Evolutionary conservation across 2,113 vertebrate species (phyloP), one percentile per base, ranked within the genome.

Genomic region (Perca fluviatilis): DNA sequence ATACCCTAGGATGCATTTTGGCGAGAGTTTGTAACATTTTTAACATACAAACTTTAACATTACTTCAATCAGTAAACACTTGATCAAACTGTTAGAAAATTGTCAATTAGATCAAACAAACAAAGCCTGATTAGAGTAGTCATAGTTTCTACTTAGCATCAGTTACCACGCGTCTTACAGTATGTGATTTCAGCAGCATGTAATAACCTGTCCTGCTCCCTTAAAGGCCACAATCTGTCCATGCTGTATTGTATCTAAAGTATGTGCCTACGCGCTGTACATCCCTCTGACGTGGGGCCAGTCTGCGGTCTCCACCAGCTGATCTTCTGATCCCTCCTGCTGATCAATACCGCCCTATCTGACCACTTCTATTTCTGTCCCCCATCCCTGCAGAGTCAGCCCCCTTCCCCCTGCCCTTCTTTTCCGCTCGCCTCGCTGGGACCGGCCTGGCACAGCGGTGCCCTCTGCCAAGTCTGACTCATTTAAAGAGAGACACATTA

Each of bases 331-430:
- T 85, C 91, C 82, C 79, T 79, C 90, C 85, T 62, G 82, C 87
- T 86, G 87, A 88, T 94, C 93, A 74, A 90, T 92, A 72, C 82
- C 72, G 82, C 67, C 89, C 91, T 77, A 84, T 56, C 79, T 88
- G 92, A 93, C 91, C 77, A 58, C 71, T 88, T 91, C 93, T 92
- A 94, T 93, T 94, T 75, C 87, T 81, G 87, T 86, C 65, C 76
- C 12, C 61, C 50, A 49, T 76, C 81, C 86, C 91, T 86, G 89
- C 84, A 81, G 89, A 75, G 88, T 90, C 90, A 89, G 89, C 83
- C 85, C 74, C 78, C 72, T 60, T 72, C 70, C 86, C 57, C 77
- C 66, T 27, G 47, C 57, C 80, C 77, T 82, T 58, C 64, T 60
- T 63, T 86, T 91, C 92, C 86, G 76, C 56, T 87, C 23, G 49